phyloP scores from a whole-genome alignment of 2,797 vertebrate species.

The Macropodus opercularis region DNA sequence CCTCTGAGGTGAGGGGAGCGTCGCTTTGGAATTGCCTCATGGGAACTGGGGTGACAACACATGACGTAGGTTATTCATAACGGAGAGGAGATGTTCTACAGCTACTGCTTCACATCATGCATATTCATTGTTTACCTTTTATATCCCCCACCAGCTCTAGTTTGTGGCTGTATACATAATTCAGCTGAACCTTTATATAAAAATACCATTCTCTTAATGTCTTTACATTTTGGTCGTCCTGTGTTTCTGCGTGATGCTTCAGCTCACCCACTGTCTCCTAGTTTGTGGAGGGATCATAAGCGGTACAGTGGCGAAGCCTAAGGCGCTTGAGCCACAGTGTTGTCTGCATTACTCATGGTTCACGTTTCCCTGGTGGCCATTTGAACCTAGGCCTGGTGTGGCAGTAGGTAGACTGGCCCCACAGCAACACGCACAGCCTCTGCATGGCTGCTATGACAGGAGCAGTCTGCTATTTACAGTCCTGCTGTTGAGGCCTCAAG shows the following conservation, averaged over 20 bases:
- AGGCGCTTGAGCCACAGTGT: conserved; percentile 61
- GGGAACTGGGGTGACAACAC: conserved; percentile 79
- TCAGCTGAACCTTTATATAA: conserved; percentile 52
- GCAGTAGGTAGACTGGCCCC: conserved; percentile 77
- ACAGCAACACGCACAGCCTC: conserved; percentile 65
- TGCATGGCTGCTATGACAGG: conserved; percentile 74
- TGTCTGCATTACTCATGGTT: conserved; percentile 80
- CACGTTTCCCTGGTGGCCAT: conserved; percentile 74
- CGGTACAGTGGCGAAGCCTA: conserved; percentile 59
- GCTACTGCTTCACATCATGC: conserved; percentile 71
- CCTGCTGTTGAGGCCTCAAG: conserved; percentile 72
- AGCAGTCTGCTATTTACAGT: conserved; percentile 79
- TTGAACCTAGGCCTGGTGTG: conserved; percentile 75
- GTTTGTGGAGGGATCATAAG: conserved; percentile 61
- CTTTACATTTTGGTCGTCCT: conserved; percentile 40
- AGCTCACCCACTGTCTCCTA: conserved; percentile 42
- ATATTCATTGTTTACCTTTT: conserved; percentile 81
- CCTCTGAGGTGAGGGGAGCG: conserved; percentile 74
- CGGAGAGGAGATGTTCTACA: conserved; percentile 61
- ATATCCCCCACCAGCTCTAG: conserved; percentile 50
- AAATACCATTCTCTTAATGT: conserved; percentile 49
- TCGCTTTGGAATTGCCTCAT: conserved; percentile 68
- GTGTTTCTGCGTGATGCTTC: conserved; percentile 23
- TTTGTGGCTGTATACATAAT: conserved; percentile 50
- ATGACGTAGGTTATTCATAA: conserved; percentile 82